Conservation (phyloP, 2,797 vertebrate genomes). For the Cossypha niveicapilla region DNA sequence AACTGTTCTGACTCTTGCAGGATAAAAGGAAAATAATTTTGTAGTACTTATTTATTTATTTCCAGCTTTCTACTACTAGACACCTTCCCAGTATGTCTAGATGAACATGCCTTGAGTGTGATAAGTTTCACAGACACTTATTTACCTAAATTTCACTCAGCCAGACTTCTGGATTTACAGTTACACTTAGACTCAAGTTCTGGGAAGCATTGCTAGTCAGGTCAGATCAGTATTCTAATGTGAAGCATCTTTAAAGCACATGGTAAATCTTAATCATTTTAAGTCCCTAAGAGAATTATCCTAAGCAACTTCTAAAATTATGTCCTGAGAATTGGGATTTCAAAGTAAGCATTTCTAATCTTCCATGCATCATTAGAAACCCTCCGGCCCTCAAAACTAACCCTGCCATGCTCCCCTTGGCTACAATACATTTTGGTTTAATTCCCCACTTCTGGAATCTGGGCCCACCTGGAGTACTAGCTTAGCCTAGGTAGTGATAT, state of each 20-base stretch:
- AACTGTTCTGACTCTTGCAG: not conserved
- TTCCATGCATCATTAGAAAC: conserved; percentile 42
- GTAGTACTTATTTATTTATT: not conserved
- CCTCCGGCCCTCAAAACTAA: conserved; percentile 1
- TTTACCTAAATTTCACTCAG: not conserved
- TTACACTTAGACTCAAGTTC: not conserved
- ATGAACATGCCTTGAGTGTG: not conserved
- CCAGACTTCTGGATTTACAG: not conserved
- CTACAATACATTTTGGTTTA: not conserved
- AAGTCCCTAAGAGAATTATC: conserved; percentile 59
- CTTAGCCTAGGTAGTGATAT: not conserved
- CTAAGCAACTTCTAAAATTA: conserved; percentile 60
- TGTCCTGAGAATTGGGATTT: conserved; percentile 56
- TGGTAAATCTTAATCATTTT: conserved; percentile 51
- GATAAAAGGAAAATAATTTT: not conserved
- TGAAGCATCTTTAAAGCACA: conserved; percentile 49
- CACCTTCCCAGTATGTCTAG: not conserved
- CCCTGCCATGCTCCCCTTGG: conserved; percentile 1
- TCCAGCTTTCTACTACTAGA: not conserved
- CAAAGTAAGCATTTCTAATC: conserved; percentile 51
- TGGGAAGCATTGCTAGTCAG: not conserved
- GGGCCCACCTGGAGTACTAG: not conserved
- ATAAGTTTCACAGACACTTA: not conserved
- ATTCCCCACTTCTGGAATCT: not conserved
- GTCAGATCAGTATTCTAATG: conserved; percentile 30